These are phyloP conservation scores for Catharus minimus DNA, from an alignment of 2,113 vertebrate species.

Conservation along the genomic window DNA sequence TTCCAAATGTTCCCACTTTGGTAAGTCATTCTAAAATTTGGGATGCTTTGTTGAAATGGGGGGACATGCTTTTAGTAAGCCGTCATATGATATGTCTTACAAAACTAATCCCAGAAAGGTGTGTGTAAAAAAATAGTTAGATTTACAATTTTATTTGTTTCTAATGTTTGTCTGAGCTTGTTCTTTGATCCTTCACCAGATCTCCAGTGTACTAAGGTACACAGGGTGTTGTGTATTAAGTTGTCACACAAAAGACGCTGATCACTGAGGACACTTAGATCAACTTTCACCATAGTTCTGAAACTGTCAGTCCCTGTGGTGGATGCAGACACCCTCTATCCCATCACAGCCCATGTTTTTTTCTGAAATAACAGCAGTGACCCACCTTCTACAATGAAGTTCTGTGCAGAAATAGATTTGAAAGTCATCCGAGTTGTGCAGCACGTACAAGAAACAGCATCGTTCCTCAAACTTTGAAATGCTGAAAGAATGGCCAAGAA, in stretches of 20 bases:
- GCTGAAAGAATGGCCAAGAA: slow-evolving; percentile 74
- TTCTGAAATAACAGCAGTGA: neutral
- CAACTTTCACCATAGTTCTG: neutral
- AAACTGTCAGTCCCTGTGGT: neutral
- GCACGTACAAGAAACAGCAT: slow-evolving; percentile 94
- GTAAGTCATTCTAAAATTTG: neutral
- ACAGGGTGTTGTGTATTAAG: neutral
- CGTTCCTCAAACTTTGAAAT: slow-evolving; percentile 98
- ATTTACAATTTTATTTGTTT: neutral
- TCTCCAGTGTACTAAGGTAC: neutral
- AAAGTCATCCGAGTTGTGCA: slow-evolving; percentile 97
- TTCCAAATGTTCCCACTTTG: neutral
- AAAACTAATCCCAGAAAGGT: neutral
- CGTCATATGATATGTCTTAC: neutral
- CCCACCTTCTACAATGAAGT: slow-evolving; percentile 93
- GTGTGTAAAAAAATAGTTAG: neutral
- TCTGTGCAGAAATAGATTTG: slow-evolving; percentile 99
- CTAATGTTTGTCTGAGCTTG: neutral
- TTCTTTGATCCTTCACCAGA: neutral
- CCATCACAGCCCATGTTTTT: neutral
- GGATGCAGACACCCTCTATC: neutral
- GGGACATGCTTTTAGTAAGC: neutral
- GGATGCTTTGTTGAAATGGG: neutral
- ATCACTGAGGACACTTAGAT: neutral
- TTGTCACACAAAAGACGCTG: neutral